Evolutionary conservation across 2,797 vertebrate species (phyloP).

Genomic region (Hydrocynus forskahlii): DNA sequence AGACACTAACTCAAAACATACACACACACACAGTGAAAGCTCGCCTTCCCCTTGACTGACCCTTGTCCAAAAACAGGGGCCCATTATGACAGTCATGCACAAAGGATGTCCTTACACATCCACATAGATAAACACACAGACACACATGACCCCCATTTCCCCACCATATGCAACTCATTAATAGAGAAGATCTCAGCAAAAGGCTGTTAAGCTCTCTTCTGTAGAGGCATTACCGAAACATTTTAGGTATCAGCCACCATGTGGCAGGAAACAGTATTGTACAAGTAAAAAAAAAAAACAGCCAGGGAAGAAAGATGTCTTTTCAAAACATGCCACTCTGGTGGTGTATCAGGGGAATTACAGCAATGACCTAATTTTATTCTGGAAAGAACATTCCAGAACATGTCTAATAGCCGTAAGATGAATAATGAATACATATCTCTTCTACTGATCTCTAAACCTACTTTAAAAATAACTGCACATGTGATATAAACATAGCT

Average conservation of each 20-base stretch:
- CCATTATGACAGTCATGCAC: slow-evolving; percentile 4
- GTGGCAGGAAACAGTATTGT: slow-evolving; percentile 52
- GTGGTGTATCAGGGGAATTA: slow-evolving; percentile 10
- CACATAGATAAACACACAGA: slow-evolving; percentile 8
- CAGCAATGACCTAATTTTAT: slow-evolving; percentile 13
- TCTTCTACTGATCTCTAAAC: background rate
- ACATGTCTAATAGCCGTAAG: background rate
- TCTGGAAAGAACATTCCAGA: slow-evolving; percentile 33
- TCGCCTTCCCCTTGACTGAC: background rate
- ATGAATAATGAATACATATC: background rate
- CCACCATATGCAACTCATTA: slow-evolving; percentile 16
- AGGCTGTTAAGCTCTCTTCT: slow-evolving; percentile 4
- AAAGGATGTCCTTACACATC: slow-evolving; percentile 36
- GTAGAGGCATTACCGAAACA: background rate
- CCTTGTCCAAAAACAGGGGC: slow-evolving; percentile 1
- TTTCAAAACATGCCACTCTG: slow-evolving; percentile 16
- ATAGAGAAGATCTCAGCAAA: background rate
- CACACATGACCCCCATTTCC: slow-evolving; percentile 16
- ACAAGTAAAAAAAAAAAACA: background rate
- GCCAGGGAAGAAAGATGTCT: background rate
- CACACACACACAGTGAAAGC: slow-evolving; percentile 14
- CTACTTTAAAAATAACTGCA: background rate
- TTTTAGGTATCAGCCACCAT: slow-evolving; percentile 53
- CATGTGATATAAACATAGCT: background rate
- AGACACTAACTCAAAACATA: slow-evolving; percentile 55